phyloP scores from a whole-genome alignment of 2,113 vertebrate genomes.

The Promerops cafer region DNA sequence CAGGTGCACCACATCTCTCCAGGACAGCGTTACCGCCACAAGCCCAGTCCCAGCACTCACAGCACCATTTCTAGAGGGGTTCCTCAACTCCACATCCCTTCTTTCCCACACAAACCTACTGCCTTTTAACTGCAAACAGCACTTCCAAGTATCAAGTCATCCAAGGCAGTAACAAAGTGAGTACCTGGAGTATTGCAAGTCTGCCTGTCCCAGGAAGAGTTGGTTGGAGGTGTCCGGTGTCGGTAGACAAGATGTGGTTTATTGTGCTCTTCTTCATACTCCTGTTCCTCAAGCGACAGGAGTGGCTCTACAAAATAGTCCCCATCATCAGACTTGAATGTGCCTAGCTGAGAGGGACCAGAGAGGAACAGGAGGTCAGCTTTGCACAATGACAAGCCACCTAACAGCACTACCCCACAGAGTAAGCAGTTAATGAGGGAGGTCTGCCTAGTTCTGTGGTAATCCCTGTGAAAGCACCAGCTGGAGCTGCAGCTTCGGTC shows the following conservation, averaged over 20 bases:
- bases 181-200: constrained; percentile 90
- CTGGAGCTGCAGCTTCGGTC: not conserved
- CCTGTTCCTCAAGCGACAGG: constrained; percentile 79
- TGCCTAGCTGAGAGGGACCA: constrained; percentile 85
- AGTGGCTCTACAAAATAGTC: constrained; percentile 97
- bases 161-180: not conserved
- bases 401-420: not conserved
- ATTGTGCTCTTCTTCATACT: constrained; percentile 90
- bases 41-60: not conserved
- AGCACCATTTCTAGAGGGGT: not conserved
- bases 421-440: accelerated
- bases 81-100: not conserved
- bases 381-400: accelerated
- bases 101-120: not conserved
- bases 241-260: constrained; percentile 95
- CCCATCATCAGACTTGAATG: constrained; percentile 92
- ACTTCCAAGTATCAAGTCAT: not conserved
- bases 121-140: not conserved
- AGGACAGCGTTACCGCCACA: not conserved
- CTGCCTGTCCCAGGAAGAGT: constrained; percentile 58
- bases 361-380: not conserved
- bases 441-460: not conserved
- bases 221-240: constrained; percentile 70
- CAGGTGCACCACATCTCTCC: not conserved
- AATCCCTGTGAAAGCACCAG: accelerated